Evolutionary conservation across 2,888 invertebrate genomes (phyloP), one percentile per base, ranked within the genome.

Genomic region (Tenthredo amoena): DNA sequence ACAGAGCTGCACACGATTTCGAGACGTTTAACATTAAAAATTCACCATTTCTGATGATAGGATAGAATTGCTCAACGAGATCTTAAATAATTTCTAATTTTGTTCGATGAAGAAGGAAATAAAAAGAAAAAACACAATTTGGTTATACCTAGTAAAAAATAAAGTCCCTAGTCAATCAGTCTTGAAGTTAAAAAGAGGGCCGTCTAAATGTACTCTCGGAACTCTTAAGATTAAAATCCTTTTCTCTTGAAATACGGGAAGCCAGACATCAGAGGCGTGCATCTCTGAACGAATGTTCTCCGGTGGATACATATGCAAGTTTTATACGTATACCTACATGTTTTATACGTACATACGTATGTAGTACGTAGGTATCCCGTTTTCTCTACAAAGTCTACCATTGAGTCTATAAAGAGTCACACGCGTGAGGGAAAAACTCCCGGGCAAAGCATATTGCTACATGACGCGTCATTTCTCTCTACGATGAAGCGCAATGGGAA

Each of bases 211-310:
- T 81, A 62, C 81, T 55, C 34, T 9, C 10, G 9, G 55, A 18
- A 62, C 81, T 83, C 71, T 65, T 21, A 83, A 83, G 83, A 65
- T 65, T 26, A 47, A 83, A 83, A 83, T 47, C 68, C 37, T 62
- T 47, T 62, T 81, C 81, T 58, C 58, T 81, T 81, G 81, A 83
- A 83, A 83, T 71, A 71, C 68, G 68, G 7, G 65, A n/a, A 84
- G 84, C 84, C 89, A 91, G 90, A 91, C 91, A 90, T 91, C 91
- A 87, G 90, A 86, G 87, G 84, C 87, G 87, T 86, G 89, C 88
- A 91, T 91, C 91, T 91, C 87, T 88, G 72, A 77, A 79, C 50
- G 62, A 65, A 77, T 71, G 72, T 40, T 40, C 58, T 74, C 40
- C 5, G 21, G 10, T 47, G 12, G 43, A 31, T 21, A 43, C 10